Evolutionary conservation across 2,888 invertebrate genomes (phyloP), one percentile per base, ranked within the genome.

Genomic region (Stenotaenia linearis): DNA sequence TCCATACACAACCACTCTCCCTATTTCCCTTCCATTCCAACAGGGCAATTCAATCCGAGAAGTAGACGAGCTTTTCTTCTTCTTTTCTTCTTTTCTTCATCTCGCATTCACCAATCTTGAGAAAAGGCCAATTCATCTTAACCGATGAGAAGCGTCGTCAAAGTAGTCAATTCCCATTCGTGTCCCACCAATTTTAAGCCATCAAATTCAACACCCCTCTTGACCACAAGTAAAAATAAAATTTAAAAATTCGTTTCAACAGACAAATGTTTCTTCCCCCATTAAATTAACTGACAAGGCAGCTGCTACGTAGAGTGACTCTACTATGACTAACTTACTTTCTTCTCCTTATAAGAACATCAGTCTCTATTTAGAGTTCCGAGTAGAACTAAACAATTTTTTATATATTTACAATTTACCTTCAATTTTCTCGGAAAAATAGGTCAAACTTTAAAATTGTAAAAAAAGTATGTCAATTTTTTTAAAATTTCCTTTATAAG

Each of bases 21-120:
- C 69, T 69, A 69, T 69, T 69, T 69, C 69, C 56, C 69, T 69
- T 69, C 69, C 69, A 69, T 69, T 69, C 69, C 69, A 69, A 69
- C 25, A 12, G 69, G 69, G 69, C 69, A 69, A 69, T 69, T 69
- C 69, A 69, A 69, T 69, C 69, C 69, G 10, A 23, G 25, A 50
- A 50, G 50, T 50, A 50, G 50, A 18, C n/a, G n/a, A n/a, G n/a
- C 50, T 25, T 23, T 12, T 15, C 12, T 28, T 69, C 25, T 69
- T 5, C 50, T 25, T 23, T 12, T 15, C 12, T 28, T 69, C 25
- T 69, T 5, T 28, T n/a, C 69, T 69, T 28, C 69, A n/a, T n/a
- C n/a, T 56, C 56, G 56, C 56, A 56, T 56, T 28, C 25, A 69
- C 69, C 69, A 69, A 61, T 69, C 28, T 28, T 69, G 25, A n/a